Percentiles rank a stretch among this genome's conserved stretches.
Evolutionary conservation across 2,113 vertebrate species (phyloP).

Genomic region (Tyto alba): DNA sequence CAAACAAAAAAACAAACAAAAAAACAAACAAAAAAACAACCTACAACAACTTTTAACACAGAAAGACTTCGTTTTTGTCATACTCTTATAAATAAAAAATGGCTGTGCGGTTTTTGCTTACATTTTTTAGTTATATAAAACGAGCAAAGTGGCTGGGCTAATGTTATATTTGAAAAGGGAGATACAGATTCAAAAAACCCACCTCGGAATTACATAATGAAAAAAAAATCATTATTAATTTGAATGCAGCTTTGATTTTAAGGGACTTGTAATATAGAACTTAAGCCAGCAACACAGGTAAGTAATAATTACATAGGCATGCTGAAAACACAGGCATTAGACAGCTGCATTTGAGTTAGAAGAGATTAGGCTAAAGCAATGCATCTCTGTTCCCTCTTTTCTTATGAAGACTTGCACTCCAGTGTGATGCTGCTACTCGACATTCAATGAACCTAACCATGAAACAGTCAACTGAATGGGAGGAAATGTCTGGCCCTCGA

Average conservation of each 20-base stretch:
- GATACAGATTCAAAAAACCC: not conserved
- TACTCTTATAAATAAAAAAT: not conserved
- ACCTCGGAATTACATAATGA: not conserved
- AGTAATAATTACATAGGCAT: not conserved
- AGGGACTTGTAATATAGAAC: not conserved
- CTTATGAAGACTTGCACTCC: fast-evolving
- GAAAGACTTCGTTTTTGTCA: not conserved
- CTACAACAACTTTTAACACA: not conserved
- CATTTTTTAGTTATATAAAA: not conserved
- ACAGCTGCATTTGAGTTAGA: not conserved
- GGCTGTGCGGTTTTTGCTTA: not conserved
- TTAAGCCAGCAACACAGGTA: not conserved
- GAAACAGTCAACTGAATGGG: not conserved
- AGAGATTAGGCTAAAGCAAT: not conserved
- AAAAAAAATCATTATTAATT: not conserved
- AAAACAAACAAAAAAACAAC: not conserved
- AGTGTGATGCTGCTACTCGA: not conserved
- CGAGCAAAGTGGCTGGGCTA: not conserved
- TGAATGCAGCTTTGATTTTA: not conserved
- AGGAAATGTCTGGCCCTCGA: not conserved
- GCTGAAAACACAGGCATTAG: not conserved
- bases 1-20: not conserved
- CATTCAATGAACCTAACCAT: not conserved
- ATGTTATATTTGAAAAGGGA: not conserved
- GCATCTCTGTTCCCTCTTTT: not conserved